These are phyloP conservation scores for Epinotia demarniana DNA, from an alignment of 2,888 invertebrate genomes.

Conservation along the genomic window DNA sequence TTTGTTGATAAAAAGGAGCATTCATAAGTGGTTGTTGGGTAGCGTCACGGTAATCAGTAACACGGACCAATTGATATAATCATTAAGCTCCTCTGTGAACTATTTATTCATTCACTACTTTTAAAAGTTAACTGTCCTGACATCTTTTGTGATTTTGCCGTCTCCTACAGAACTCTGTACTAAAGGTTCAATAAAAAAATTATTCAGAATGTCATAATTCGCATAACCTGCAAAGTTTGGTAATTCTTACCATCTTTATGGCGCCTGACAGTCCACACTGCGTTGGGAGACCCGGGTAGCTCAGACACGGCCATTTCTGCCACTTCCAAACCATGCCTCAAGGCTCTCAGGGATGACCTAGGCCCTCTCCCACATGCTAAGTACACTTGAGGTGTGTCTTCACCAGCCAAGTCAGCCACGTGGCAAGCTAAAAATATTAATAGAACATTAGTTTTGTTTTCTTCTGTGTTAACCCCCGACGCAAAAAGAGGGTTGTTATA, in stretches of 20 bases:
- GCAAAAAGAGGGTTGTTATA: too few species aligned
- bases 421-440: slow-evolving; percentile 85
- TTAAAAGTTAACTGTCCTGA: not conserved
- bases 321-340: slow-evolving; percentile 98
- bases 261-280: slow-evolving; percentile 99
- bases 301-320: slow-evolving; percentile 99
- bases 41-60: slow-evolving; percentile 82
- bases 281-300: slow-evolving; percentile 99
- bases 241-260: slow-evolving; percentile 95
- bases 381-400: slow-evolving; percentile 99
- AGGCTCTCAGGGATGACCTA: slow-evolving; percentile 95
- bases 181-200: not conserved
- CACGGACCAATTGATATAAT: slow-evolving; percentile 83
- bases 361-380: slow-evolving; percentile 98
- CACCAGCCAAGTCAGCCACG: slow-evolving; percentile 98
- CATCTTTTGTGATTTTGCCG: not conserved
- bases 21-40: slow-evolving; percentile 79
- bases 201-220: not conserved
- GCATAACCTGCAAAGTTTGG: not conserved
- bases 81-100: slow-evolving; percentile 69
- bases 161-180: not conserved
- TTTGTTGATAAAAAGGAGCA: slow-evolving; percentile 81
- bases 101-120: not conserved
- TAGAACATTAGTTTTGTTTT: too few species aligned
- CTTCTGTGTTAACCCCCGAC: too few species aligned